Conservation (phyloP, 2,888 invertebrate genomes). For the Plemyria rubiginata region DNA sequence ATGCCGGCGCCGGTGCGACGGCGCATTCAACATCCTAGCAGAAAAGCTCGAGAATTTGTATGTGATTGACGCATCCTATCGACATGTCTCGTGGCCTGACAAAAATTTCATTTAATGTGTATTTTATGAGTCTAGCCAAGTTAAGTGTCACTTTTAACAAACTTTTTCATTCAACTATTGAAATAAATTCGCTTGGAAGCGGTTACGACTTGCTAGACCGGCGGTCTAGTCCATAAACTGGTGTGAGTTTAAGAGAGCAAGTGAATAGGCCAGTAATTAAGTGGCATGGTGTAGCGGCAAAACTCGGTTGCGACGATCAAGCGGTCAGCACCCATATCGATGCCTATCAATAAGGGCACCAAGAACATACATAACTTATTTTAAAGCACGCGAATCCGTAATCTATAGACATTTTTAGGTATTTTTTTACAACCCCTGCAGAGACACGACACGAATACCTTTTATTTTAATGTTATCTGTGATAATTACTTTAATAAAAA, state of each 20-base stretch:
- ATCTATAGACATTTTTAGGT: conserved; percentile 41
- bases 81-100: background rate
- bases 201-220: background rate
- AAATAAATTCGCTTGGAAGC: background rate
- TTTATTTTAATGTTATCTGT: conserved; percentile 81
- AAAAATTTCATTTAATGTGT: background rate
- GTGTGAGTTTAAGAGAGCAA: conserved; percentile 17
- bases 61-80: background rate
- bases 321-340: conserved; percentile 16
- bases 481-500: conserved; percentile 77
- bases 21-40: background rate
- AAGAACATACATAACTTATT: conserved; percentile 45
- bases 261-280: conserved; percentile 20
- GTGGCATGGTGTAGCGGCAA: conserved; percentile 17
- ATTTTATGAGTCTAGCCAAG: background rate
- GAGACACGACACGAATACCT: conserved; percentile 60
- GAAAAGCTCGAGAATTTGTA: background rate
- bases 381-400: conserved; percentile 43
- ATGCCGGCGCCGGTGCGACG: background rate
- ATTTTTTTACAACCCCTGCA: conserved; percentile 57
- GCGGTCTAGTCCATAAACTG: background rate
- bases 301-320: conserved; percentile 12
- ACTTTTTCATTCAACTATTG: background rate
- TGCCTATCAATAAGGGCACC: conserved; percentile 41
- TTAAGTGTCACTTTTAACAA: background rate